Evolutionary conservation across 2,113 vertebrate genomes (phyloP).

Genomic region (Sterrhoptilus dennistouni): DNA sequence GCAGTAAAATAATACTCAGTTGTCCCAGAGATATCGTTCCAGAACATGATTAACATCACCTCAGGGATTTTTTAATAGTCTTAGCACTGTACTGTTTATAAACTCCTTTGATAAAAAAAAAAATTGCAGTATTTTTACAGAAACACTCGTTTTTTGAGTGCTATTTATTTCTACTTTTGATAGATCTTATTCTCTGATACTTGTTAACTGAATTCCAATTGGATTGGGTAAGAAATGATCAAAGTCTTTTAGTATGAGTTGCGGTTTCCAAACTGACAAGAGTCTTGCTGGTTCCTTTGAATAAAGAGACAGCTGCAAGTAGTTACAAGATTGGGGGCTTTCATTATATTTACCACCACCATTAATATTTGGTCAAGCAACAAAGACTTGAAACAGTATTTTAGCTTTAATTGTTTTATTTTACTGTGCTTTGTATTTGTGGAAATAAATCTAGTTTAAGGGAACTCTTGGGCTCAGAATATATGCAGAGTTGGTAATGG

Average conservation of each 20-base stretch:
- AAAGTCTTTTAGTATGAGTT: not conserved
- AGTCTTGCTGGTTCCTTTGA: not conserved
- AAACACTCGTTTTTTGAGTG: not conserved
- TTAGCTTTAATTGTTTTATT: not conserved
- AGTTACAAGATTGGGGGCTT: not conserved
- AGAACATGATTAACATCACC: not conserved
- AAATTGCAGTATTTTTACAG: not conserved
- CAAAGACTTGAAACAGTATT: not conserved
- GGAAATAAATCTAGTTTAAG: not conserved
- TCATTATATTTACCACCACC: not conserved
- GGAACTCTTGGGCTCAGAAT: not conserved
- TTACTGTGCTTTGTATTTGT: not conserved
- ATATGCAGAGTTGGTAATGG: not conserved
- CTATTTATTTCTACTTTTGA: not conserved
- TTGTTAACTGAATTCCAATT: not conserved
- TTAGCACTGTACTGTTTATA: not conserved
- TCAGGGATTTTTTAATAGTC: not conserved
- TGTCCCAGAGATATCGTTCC: not conserved
- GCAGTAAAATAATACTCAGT: not conserved
- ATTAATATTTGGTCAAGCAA: slow-evolving; percentile 6
- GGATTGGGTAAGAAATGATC: not conserved
- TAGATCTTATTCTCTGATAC: not conserved
- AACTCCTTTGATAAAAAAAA: not conserved
- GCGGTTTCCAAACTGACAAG: not conserved
- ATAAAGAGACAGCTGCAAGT: not conserved